Percentiles rank a stretch among this genome's conserved stretches.
phyloP scores from a whole-genome alignment of 1,140 invertebrate species.

The Melitaea cinxia region DNA sequence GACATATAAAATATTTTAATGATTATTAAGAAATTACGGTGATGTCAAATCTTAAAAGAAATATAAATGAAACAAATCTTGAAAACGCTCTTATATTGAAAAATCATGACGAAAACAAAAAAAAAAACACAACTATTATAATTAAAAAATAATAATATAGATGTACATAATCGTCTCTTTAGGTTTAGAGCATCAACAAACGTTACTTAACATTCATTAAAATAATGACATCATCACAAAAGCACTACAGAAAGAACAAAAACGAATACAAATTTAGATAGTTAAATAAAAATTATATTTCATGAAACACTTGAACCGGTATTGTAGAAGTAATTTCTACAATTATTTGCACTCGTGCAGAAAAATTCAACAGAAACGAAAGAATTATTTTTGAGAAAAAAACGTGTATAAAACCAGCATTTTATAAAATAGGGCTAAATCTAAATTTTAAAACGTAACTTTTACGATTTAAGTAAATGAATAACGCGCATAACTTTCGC shows the following conservation, averaged over 20 bases:
- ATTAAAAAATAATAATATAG: background rate
- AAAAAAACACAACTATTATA: background rate
- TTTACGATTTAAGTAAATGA: no score
- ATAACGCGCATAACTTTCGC: no score
- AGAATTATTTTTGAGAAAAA: no score
- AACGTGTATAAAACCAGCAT: background rate
- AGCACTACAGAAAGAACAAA: background rate
- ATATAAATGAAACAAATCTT: no score
- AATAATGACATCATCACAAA: conserved; percentile 1
- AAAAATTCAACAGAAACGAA: background rate
- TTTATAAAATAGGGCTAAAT: background rate
- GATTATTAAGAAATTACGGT: no score
- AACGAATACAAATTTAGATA: background rate
- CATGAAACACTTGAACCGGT: background rate
- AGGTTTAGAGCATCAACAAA: background rate
- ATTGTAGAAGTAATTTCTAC: background rate
- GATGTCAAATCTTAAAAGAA: no score
- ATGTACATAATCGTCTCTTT: background rate
- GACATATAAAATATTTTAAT: no score
- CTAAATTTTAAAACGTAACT: no score
- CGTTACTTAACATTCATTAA: background rate
- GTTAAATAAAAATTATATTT: background rate
- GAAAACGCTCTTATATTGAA: background rate
- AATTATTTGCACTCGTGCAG: background rate
- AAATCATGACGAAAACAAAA: no score